These are phyloP conservation scores for Asobara japonica DNA, from an alignment of 1,140 invertebrate genomes.

Conservation along the genomic window DNA sequence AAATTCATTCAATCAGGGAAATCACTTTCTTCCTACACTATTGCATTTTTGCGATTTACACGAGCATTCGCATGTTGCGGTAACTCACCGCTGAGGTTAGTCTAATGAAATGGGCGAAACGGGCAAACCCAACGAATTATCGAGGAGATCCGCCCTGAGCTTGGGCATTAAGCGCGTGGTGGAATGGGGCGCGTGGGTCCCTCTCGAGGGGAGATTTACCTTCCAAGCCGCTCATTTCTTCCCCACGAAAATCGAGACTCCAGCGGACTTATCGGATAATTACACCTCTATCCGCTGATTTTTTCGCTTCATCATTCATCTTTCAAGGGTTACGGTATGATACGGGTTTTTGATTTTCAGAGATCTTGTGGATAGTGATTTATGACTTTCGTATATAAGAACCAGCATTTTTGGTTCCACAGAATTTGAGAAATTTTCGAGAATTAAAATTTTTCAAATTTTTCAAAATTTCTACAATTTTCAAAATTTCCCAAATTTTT, in stretches of 20 bases:
- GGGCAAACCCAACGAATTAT: constrained; percentile 2
- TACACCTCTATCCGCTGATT: background rate
- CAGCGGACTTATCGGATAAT: constrained; percentile 13
- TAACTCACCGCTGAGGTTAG: background rate
- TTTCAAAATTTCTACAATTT: too few species aligned
- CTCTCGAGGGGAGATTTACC: background rate
- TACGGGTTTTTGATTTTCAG: background rate
- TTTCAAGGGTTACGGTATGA: background rate
- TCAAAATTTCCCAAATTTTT: too few species aligned
- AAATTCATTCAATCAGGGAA: too few species aligned
- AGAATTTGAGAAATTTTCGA: too few species aligned
- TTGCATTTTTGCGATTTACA: too few species aligned
- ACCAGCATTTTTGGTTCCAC: too few species aligned
- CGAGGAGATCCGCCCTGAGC: background rate
- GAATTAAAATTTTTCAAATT: too few species aligned
- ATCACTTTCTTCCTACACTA: too few species aligned
- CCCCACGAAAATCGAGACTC: background rate
- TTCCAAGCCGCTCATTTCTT: background rate
- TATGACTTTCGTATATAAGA: too few species aligned
- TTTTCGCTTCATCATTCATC: background rate
- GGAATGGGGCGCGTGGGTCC: background rate
- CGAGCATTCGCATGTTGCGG: background rate
- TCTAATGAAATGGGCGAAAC: constrained; percentile 17
- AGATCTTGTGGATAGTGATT: too few species aligned
- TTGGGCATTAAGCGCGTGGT: background rate